Base-by-base conservation (phyloP, 2,113 vertebrate genomes). In the Blennius ocellaris region DNA sequence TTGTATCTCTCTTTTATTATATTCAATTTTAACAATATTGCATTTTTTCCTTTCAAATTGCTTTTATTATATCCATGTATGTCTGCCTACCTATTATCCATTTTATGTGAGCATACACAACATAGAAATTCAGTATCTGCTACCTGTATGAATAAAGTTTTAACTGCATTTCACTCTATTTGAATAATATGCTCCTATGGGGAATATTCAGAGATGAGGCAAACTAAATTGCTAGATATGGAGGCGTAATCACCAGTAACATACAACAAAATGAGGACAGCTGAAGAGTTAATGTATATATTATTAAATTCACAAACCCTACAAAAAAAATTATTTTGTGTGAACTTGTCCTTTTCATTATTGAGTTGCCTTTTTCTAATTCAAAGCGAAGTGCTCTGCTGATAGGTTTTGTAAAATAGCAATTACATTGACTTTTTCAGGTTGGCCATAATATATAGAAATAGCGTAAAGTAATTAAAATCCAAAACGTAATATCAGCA, bases 401-500 rank as follows among this genome's bases (percentile, higher is more conserved):
- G 40, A 69, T 61, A 71, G 43, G 40, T 59, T 78, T 69, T 67
- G 21, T 51, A 11, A 59, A 36, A 63, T 14, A 69, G 74, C 53
- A 67, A 76, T 80, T 84, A 68, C 49, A 73, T 69, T 66, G 67
- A 60, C 53, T 56, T 75, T 78, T 85, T 71, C 11, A 43, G 47
- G 47, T 49, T 69, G 40, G 54, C 64, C 51, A 8, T 45, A 63
- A 59, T 54, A 8, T 37, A 66, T 30, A 30, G 21, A 30, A 30
- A 30, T 30, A 30, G 16, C 11, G 43, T 60, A 70, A 83, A 78
- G 65, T 78, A 78, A 82, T 85, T 82, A 86, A 82, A 83, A 71
- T 39, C 62, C 38, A 75, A 88, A 90, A 47, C 80, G 78, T 84
- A 82, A 84, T 66, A 71, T 78, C 83, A 88, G 83, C 81, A 85